These are phyloP conservation scores for Abramis brama DNA, from an alignment of 2,113 vertebrate species.

Conservation along the genomic window DNA sequence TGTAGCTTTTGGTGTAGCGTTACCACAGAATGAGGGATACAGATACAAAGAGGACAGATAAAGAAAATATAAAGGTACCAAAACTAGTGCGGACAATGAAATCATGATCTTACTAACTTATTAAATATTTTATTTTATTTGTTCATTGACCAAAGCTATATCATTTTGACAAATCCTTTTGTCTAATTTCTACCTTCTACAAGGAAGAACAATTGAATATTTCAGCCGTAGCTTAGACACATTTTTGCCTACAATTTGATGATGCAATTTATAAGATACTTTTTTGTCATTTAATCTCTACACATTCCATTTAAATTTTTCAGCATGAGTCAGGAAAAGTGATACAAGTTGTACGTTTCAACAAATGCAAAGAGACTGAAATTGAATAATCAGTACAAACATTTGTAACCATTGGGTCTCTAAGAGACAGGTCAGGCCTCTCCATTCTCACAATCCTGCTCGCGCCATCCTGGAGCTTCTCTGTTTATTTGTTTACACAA, in stretches of 20 bases:
- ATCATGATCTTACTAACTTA: neutral
- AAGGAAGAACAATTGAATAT: neutral
- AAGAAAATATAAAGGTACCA: neutral
- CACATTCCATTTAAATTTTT: neutral
- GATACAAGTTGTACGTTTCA: neutral
- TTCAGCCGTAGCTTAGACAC: neutral
- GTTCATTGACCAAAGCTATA: no score
- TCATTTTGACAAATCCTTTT: no score
- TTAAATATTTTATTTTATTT: neutral
- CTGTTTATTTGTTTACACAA: conserved; percentile 69
- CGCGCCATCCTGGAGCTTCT: conserved; percentile 60
- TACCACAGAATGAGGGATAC: neutral
- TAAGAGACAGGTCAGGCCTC: conserved; percentile 21
- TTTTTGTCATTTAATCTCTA: neutral
- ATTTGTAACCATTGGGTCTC: neutral
- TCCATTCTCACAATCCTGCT: conserved; percentile 65
- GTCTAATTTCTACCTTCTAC: neutral
- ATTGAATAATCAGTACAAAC: neutral
- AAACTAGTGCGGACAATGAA: neutral
- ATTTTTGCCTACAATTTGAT: neutral
- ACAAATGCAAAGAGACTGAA: neutral
- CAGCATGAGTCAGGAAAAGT: neutral
- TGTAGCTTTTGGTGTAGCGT: neutral
- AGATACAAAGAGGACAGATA: neutral
- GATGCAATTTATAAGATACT: neutral